Base-by-base conservation (phyloP, 2,888 invertebrate genomes). In the Alcis repandata region DNA sequence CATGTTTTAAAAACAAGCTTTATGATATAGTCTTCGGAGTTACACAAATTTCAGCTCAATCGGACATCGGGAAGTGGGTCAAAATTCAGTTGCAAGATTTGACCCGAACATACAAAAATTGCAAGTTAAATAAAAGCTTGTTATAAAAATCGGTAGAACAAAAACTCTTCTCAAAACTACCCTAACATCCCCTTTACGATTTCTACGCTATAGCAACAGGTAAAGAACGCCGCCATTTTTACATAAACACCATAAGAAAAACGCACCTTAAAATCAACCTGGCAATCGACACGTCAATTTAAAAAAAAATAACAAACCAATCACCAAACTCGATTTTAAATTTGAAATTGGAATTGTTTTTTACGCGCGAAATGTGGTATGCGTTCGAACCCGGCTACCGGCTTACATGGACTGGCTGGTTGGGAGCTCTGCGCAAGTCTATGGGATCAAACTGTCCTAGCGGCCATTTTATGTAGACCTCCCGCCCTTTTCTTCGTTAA, bases 351-450 rank as follows among this genome's bases (percentile, higher is more conserved):
- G 41, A 54, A 49, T 56, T 36, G 33, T n/a, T 41, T 52, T 38
- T 48, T 15, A n/a, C 32, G 32, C 51, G 63, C 38, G 49, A 7
- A 38, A 46, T 17, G 49, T 65, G 63, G 70, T 71, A 74, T 69
- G 79, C 90, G 89, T 87, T 79, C 76, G 75, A 33, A 60, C 72
- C 63, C 68, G 67, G 51, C 64, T 76, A 74, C 84, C 83, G 84
- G 85, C 72, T 71, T 75, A 70, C 72, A 76, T 69, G 72, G 74
- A 91, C 90, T 91, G 87, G 74, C 67, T 45, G 38, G n/a, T 66
- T 60, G 68, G 45, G 59, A 63, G 63, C 56, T 74, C 66, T 78
- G 90, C 91, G 91, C 91, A 92, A 89, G 92, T 84, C 78, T 83
- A 63, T 54, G 72, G 45, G 52, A 72, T 74, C 77, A 81, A 83